A percentile compares a stretch with the other conserved stretches of the same genome.
phyloP scores from a whole-genome alignment of 2,888 invertebrate genomes.

The Cephus spinipes region DNA sequence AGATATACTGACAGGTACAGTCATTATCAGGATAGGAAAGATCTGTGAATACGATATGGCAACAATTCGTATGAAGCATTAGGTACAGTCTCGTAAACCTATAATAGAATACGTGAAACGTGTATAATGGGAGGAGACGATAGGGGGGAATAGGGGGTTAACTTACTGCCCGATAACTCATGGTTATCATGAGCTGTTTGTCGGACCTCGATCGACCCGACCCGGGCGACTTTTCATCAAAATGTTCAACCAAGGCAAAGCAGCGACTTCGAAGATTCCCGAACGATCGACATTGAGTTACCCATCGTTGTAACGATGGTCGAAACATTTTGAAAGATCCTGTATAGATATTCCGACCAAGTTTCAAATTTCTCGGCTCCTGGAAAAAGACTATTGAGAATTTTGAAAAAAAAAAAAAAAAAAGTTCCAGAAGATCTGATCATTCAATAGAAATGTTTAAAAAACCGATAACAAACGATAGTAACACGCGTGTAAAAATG shows the following conservation, averaged over 20 bases:
- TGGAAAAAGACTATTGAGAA: too few relatives aligned
- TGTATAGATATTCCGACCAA: neutral
- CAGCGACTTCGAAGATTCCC: neutral
- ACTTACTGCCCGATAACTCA: neutral
- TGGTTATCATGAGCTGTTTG: neutral
- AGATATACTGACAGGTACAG: neutral
- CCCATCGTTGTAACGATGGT: neutral
- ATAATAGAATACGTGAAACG: neutral
- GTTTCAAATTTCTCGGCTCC: too few relatives aligned
- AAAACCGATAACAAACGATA: neutral
- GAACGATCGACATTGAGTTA: neutral
- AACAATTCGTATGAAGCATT: neutral
- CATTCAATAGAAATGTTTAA: too few relatives aligned
- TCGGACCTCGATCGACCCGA: neutral
- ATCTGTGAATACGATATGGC: neutral
- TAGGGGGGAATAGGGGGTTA: neutral
- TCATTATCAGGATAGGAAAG: neutral
- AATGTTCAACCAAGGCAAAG: neutral
- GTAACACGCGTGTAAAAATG: neutral
- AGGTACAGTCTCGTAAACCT: neutral
- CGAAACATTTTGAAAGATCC: neutral
- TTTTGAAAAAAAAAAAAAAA: too few relatives aligned
- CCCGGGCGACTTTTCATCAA: neutral
- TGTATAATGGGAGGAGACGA: neutral
- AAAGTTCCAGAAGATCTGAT: too few relatives aligned